Conservation (phyloP, 2,888 invertebrate species). For the Philopedon plagiatum region DNA sequence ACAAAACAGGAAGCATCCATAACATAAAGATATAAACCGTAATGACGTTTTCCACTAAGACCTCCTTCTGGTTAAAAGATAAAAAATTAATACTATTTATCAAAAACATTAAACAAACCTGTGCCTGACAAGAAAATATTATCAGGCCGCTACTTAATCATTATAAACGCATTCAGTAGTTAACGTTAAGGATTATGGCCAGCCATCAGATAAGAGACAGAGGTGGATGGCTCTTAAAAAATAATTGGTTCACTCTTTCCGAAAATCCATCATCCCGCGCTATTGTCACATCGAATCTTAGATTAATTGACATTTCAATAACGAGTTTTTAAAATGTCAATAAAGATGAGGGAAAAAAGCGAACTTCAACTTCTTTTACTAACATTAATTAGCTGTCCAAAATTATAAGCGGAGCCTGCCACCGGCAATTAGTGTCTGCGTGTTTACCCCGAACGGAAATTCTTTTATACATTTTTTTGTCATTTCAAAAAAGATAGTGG, state of each 20-base stretch:
- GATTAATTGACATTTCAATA: slow-evolving; percentile 65
- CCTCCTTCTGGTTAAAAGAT: slow-evolving; percentile 2
- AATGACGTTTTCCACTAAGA: slow-evolving; percentile 2
- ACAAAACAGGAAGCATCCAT: background rate
- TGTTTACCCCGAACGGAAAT: slow-evolving; percentile 16
- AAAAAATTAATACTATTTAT: slow-evolving; percentile 40
- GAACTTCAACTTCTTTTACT: slow-evolving; percentile 56
- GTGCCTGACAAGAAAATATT: slow-evolving; percentile 49
- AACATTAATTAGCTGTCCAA: slow-evolving; percentile 61
- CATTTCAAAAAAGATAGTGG: background rate
- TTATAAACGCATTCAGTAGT: slow-evolving; percentile 48
- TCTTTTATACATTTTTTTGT: slow-evolving; percentile 14
- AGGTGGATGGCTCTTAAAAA: slow-evolving; percentile 51
- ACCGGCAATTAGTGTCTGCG: slow-evolving; percentile 35
- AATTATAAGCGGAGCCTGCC: slow-evolving; percentile 46
- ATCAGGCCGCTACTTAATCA: slow-evolving; percentile 47
- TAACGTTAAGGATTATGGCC: slow-evolving; percentile 53
- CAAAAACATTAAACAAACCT: slow-evolving; percentile 46
- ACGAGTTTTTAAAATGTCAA: slow-evolving; percentile 65
- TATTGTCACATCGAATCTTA: slow-evolving; percentile 59
- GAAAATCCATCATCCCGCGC: slow-evolving; percentile 55
- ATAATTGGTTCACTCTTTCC: slow-evolving; percentile 52
- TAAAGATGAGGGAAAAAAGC: slow-evolving; percentile 57
- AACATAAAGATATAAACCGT: slow-evolving; percentile 5
- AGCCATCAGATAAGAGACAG: slow-evolving; percentile 53